Conservation (phyloP, 2,888 invertebrate species). For the Erebia ligea region DNA sequence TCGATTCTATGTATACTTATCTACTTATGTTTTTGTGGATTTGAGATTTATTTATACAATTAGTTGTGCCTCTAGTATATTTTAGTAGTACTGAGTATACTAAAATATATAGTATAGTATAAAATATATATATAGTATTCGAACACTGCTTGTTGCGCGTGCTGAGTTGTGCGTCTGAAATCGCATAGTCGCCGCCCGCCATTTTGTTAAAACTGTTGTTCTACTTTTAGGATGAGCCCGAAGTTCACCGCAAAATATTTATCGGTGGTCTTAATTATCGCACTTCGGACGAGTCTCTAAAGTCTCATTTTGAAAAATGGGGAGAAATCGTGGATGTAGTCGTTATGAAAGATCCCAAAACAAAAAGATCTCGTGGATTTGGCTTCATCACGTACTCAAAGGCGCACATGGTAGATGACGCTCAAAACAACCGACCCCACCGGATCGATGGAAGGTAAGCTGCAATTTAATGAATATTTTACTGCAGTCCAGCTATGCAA, state of each 20-base stretch:
- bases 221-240: slow-evolving; percentile 86
- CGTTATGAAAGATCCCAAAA: slow-evolving; percentile 98
- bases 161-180: background rate
- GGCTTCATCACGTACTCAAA: slow-evolving; percentile 98
- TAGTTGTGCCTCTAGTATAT: background rate
- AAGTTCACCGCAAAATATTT: slow-evolving; percentile 95
- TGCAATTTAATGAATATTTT: slow-evolving; percentile 5
- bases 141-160: background rate
- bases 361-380: slow-evolving; percentile 97
- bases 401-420: slow-evolving; percentile 98
- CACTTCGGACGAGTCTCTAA: slow-evolving; percentile 96
- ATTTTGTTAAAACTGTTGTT: slow-evolving; percentile 71
- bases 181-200: slow-evolving; percentile 55
- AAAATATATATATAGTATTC: too few species aligned
- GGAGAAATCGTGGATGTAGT: slow-evolving; percentile 98
- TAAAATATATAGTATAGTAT: too few species aligned
- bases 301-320: slow-evolving; percentile 98
- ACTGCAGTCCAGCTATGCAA: slow-evolving; percentile 77
- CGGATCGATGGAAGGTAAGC: slow-evolving; percentile 92
- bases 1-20: too few species aligned
- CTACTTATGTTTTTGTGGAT: background rate
- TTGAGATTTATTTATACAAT: background rate
- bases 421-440: slow-evolving; percentile 95
- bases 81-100: background rate
- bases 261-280: slow-evolving; percentile 98